Base-by-base conservation (phyloP, 1,140 invertebrate genomes). In the Cephus cinctus region DNA sequence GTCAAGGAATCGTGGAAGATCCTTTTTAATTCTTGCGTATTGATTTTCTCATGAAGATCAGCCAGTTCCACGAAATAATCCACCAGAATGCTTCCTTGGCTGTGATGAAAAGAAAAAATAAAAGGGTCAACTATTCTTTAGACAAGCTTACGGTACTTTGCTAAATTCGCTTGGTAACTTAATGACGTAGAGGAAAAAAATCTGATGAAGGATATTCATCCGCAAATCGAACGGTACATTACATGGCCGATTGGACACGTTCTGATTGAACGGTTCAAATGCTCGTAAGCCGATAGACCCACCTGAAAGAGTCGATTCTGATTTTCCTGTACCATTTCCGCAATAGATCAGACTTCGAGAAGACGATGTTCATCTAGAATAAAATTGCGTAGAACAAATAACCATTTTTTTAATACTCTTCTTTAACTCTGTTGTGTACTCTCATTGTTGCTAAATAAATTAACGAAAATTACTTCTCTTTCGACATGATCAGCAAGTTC, bases 31-130 rank as follows among this genome's bases (percentile, higher is more conserved):
- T 93, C 88, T 46, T 82, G 71, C 0, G 91, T 93, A 57, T 90
- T 84, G n/a, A 94, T 79, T 64, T 81, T 84, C 48, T 84, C 78
- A n/a, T 83, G 81, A 2, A 92, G 75, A 56, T 92, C 85, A 47
- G 83, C 84, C 36, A 94, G 65, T 73, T 92, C 87, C 3, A 94
- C 85, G 52, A 92, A 87, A 64, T 92, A 94, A 66, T 94, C 91
- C 1, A 92, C 92, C 8, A 94, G 69, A n/a, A 94, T 85, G 54
- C 89, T 92, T 47, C 90, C 90, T 67, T 87, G 79, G 66, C 87
- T 86, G 59, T n/a, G 51, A 59, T 0, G 30, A 50, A n/a, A 42
- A 21, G 27, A 30, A 12, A 11, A 11, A 2, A 30, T 32, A 15
- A 36, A 25, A 11, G 5, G 31, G 4, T 42, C 20, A 16, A 35